A percentile compares a stretch with the other conserved stretches of the same genome.
These are phyloP conservation scores for Cordilura impudica DNA, from an alignment of 2,888 invertebrate species.

Conservation along the genomic window DNA sequence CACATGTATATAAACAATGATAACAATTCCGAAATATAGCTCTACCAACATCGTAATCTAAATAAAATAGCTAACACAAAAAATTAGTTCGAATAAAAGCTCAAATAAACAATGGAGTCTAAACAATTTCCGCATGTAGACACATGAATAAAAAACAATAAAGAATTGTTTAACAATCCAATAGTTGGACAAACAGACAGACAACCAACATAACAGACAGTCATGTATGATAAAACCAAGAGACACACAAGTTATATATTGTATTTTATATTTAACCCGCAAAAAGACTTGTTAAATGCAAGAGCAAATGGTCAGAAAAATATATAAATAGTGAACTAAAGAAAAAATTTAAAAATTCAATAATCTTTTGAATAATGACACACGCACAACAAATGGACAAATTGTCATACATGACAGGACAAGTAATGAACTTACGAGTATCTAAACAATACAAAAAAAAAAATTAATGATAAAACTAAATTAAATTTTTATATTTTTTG, in stretches of 20 bases:
- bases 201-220: slow-evolving; percentile 27
- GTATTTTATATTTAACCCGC: slow-evolving; percentile 24
- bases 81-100: slow-evolving; percentile 6
- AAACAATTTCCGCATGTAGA: slow-evolving; percentile 73
- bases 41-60: slow-evolving; percentile 42
- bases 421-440: not conserved
- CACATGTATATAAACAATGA: no score
- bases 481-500: slow-evolving; percentile 49
- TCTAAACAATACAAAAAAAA: not conserved
- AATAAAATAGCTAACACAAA: slow-evolving; percentile 34
- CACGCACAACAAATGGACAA: slow-evolving; percentile 12
- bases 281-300: slow-evolving; percentile 54
- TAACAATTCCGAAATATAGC: not conserved
- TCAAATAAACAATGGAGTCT: slow-evolving; percentile 70
- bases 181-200: slow-evolving; percentile 18
- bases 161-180: slow-evolving; percentile 6
- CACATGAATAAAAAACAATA: slow-evolving; percentile 25
- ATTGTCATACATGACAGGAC: slow-evolving; percentile 6
- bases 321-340: not conserved
- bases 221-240: slow-evolving; percentile 32
- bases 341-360: slow-evolving; percentile 31
- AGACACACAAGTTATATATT: not conserved
- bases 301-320: slow-evolving; percentile 45
- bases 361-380: slow-evolving; percentile 45
- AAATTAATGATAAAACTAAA: slow-evolving; percentile 49